Base-by-base conservation (phyloP, 2,888 invertebrate species). In the Cerastis rubricosa region DNA sequence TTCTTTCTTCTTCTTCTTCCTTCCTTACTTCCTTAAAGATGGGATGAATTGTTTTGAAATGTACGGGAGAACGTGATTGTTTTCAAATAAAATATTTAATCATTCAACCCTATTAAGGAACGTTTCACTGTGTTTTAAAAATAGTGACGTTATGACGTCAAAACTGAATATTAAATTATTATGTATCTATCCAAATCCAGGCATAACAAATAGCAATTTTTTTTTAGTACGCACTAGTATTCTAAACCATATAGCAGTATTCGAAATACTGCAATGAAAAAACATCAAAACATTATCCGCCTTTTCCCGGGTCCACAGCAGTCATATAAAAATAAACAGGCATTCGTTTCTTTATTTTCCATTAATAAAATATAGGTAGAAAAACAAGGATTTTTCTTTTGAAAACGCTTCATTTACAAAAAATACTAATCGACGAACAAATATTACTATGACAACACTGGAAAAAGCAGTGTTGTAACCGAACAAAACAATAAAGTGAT, bases 401-500 rank as follows among this genome's bases (percentile, higher is more conserved):
- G 8, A 0, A 14, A 35, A 12, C 29, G 17, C 12, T 25, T 14
- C 14, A 25, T 25, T 57, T 29, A 29, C 8, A 6, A n/a, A 40
- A 40, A 63, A 7, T 65, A 57, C 43, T 22, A 57, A 40, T 61
- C 12, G 2, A n/a, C 11, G 0, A 0, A 4, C 17, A 19, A 5
- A 57, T 70, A 67, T 25, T 9, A 29, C 9, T 29, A 17, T 71
- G 61, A 29, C 68, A 85, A 85, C 71, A 64, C 64, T 49, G 12
- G 0, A 1, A 12, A 8, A 29, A 1, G 14, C 83, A 40, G 83
- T 81, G 82, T 85, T 82, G 85, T 71, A 61, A 81, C 66, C 25
- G 17, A 76, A 75, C 64, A 75, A 85, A 82, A 82, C 85, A 81
- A 51, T 25, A 71, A n/a, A 22, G 19, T 12, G 43, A 59, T 17